phyloP scores from a whole-genome alignment of 1,140 invertebrate genomes.

The Neodiprion fabricii region DNA sequence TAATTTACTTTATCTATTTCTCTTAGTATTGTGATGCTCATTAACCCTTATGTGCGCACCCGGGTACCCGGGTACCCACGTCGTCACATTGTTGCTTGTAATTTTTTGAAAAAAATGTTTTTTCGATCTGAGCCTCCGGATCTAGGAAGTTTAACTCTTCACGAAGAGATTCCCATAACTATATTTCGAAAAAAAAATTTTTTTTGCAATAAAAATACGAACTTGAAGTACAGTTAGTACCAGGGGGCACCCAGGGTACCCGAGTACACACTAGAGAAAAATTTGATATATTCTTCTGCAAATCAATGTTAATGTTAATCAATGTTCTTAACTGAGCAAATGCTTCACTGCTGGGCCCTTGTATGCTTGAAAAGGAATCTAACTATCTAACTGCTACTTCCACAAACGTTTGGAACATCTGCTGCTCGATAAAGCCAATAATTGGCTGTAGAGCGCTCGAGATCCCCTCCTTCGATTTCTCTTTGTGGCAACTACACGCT shows the following conservation, averaged over 20 bases:
- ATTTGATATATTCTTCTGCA: neutral
- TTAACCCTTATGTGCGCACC: slow-evolving; percentile 4
- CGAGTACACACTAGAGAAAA: slow-evolving; percentile 4
- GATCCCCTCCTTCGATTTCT: no score
- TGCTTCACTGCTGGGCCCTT: neutral
- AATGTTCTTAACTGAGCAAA: neutral
- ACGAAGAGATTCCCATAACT: neutral
- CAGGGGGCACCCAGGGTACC: neutral
- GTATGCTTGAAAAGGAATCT: neutral
- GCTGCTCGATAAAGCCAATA: neutral
- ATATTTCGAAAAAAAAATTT: neutral
- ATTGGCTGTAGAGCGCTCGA: neutral
- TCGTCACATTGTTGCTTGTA: slow-evolving; percentile 10
- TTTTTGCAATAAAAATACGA: neutral
- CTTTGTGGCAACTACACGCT: no score
- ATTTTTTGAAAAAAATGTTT: slow-evolving; percentile 7
- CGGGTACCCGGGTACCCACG: neutral
- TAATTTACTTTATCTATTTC: no score
- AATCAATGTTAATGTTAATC: neutral
- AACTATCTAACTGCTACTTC: slow-evolving; percentile 6
- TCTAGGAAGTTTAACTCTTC: no score
- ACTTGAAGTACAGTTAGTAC: slow-evolving; percentile 2
- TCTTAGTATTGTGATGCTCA: neutral
- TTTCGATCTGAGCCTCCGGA: neutral
- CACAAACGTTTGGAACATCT: slow-evolving; percentile 9